Base-by-base conservation (phyloP, 2,888 invertebrate genomes). In the Sepiola atlantica region DNA sequence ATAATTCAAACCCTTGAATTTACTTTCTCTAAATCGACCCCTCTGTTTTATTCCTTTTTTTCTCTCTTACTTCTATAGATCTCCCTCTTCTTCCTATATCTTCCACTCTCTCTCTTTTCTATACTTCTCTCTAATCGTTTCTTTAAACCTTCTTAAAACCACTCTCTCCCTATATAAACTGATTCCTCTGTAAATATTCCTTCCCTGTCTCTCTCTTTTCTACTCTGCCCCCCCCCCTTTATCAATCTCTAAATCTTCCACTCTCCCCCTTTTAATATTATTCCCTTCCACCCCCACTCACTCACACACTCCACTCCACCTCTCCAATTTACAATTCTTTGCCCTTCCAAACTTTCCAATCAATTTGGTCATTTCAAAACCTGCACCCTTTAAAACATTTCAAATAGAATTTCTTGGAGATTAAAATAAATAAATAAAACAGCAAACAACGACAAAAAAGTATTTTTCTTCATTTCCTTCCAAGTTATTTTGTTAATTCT, bases 261-360 rank as follows among this genome's bases (percentile, higher is more conserved):
- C 28, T n/a, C n/a, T n/a, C n/a, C 45, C 45, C 45, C 8, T 45
- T 45, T n/a, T 1, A 12, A 28, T 45, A 45, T 45, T 45, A 45
- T 45, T n/a, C 28, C 1, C 21, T 24, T 12, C 28, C 18, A 1
- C 77, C 77, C n/a, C 12, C 12, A 28, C 8, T 77, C n/a, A 12
- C 10, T 45, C 45, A 28, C 1, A 28, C 61, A 28, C 14, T 28
- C 28, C 28, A 28, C 61, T 57, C 28, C 24, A 45, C 21, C 61
- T 24, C 61, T 61, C 61, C 3, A 24, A 28, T 61, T 61, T 61
- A 10, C 24, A 61, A 61, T n/a, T 77, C n/a, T 8, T 77, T 77
- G n/a, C 77, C 77, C 77, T 77, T 77, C 10, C 77, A 77, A 77
- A 77, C 77, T 77, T 77, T 77, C n/a, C n/a, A 77, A 77, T 77